Conservation (phyloP, 2,113 vertebrate genomes). For the Xiphophorus maculatus region DNA sequence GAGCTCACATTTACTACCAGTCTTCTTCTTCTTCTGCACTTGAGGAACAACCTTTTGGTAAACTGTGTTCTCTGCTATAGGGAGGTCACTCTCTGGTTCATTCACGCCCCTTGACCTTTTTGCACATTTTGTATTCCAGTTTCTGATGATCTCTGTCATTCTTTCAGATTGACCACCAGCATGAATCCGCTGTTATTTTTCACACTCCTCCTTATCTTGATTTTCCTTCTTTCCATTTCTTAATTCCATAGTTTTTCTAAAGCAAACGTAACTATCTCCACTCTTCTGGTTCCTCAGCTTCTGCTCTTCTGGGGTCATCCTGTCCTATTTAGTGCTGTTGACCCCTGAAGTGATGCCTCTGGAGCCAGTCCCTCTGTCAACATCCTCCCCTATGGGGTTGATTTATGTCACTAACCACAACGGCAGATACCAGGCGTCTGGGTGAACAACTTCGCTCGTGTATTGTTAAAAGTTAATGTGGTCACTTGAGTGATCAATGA, state of each 20-base stretch:
- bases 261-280: constrained; percentile 9
- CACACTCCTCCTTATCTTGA: constrained; percentile 4
- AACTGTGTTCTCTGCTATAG: constrained; percentile 29
- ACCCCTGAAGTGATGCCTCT: constrained; percentile 58
- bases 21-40: constrained; percentile 27
- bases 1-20: constrained; percentile 47
- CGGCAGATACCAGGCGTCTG: constrained; percentile 20
- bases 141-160: not conserved
- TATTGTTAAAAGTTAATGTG: constrained; percentile 76
- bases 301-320: constrained; percentile 48
- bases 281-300: constrained; percentile 19
- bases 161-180: constrained; percentile 19
- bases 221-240: constrained; percentile 12
- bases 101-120: constrained; percentile 1
- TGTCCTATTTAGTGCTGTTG: constrained; percentile 49
- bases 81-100: constrained; percentile 44
- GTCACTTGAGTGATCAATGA: constrained; percentile 72
- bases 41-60: constrained; percentile 44
- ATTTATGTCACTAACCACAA: constrained; percentile 63
- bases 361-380: constrained; percentile 50
- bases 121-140: constrained; percentile 1
- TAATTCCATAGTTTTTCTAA: not conserved
- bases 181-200: constrained; percentile 32
- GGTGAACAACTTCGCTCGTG: constrained; percentile 65
- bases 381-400: constrained; percentile 40